phyloP scores from a whole-genome alignment of 2,888 invertebrate species.

The Cordylochernes scorpioides region DNA sequence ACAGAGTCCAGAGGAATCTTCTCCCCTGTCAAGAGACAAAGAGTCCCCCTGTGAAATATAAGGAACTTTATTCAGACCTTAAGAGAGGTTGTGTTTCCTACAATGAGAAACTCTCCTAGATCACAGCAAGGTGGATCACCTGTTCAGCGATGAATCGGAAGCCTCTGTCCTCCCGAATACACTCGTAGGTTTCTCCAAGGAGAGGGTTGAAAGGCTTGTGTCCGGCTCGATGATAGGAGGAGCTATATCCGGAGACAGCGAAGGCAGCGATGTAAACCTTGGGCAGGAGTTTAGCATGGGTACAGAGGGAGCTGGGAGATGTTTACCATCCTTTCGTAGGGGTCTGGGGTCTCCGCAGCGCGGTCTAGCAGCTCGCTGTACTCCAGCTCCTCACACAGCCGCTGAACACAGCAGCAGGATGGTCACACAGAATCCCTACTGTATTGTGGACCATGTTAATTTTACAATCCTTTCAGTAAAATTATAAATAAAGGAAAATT shows the following conservation, averaged over 20 bases:
- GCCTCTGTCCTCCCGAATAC: constrained; percentile 43
- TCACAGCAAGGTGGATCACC: too few relatives aligned
- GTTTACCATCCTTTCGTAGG: constrained; percentile 39
- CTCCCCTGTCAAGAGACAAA: too few relatives aligned
- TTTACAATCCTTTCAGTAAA: too few relatives aligned
- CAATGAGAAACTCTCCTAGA: too few relatives aligned
- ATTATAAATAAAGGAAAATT: too few relatives aligned
- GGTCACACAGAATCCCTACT: too few relatives aligned
- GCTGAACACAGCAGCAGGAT: too few relatives aligned
- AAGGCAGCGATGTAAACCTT: constrained; percentile 41
- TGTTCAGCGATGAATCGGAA: constrained; percentile 53
- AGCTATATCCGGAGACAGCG: constrained; percentile 51
- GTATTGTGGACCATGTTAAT: too few relatives aligned
- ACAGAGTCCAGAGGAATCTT: too few relatives aligned
- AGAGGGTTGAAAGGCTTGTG: constrained; percentile 62
- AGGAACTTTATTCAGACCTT: too few relatives aligned
- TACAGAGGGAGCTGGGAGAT: neutral
- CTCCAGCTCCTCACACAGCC: constrained; percentile 54
- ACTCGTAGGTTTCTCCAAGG: constrained; percentile 55
- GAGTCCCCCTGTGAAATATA: too few relatives aligned
- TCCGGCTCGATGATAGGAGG: constrained; percentile 40
- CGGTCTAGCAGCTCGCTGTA: constrained; percentile 51
- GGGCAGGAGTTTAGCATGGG: neutral
- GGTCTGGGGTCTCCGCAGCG: constrained; percentile 36
- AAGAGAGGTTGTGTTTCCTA: too few relatives aligned